Conservation (phyloP, 2,797 vertebrate species). For the Acrossocheilus fasciatus region DNA sequence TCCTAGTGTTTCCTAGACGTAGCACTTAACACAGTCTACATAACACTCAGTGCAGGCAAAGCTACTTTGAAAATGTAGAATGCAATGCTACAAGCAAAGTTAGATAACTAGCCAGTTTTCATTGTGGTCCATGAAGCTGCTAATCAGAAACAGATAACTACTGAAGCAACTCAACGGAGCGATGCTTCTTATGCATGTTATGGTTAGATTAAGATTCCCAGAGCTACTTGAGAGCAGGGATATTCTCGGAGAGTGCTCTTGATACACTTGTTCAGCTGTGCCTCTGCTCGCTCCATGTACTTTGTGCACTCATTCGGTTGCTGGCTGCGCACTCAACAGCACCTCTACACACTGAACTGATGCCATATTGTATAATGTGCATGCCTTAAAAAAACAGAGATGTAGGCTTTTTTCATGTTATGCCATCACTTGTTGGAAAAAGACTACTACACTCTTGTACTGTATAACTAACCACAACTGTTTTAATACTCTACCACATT, state of each 20-base stretch:
- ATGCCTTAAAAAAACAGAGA: slow-evolving; percentile 2
- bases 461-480: background rate
- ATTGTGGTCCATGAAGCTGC: background rate
- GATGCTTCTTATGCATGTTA: background rate
- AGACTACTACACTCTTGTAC: background rate
- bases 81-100: background rate
- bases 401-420: background rate
- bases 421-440: background rate
- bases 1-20: background rate
- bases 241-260: slow-evolving; percentile 30
- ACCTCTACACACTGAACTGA: background rate
- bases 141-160: slow-evolving; percentile 1
- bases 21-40: background rate
- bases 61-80: background rate
- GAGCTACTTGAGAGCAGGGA: slow-evolving; percentile 22
- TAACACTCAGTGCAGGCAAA: background rate
- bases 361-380: background rate
- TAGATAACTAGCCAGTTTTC: background rate
- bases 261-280: slow-evolving; percentile 35
- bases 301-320: slow-evolving; percentile 2
- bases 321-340: background rate
- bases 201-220: slow-evolving; percentile 8
- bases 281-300: slow-evolving; percentile 22
- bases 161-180: background rate
- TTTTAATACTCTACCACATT: background rate